Evolutionary conservation across 2,797 vertebrate species (phyloP).

Genomic region (Pangasius macronema): DNA sequence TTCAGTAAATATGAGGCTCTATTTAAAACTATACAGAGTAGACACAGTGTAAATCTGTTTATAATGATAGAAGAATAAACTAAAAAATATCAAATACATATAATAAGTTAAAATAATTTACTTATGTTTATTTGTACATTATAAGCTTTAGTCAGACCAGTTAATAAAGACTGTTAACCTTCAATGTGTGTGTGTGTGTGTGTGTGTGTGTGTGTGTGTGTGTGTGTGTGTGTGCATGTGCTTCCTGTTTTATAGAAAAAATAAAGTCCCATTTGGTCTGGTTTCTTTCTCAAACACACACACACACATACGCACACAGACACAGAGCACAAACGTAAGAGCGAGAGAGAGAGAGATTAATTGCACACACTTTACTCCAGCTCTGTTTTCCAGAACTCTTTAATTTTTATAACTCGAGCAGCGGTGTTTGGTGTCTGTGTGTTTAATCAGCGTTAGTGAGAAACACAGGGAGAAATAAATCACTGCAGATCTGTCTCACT

Average conservation of each 20-base stretch:
- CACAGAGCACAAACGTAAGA: background rate
- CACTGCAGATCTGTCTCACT: background rate
- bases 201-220: constrained; percentile 18
- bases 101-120: background rate
- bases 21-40: background rate
- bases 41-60: background rate
- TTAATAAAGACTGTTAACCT: background rate
- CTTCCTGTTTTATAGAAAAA: constrained; percentile 20
- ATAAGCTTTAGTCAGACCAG: background rate
- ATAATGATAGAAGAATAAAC: background rate
- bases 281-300: constrained; percentile 12
- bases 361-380: constrained; percentile 56
- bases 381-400: constrained; percentile 56
- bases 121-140: background rate
- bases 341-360: constrained; percentile 64
- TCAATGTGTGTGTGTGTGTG: background rate
- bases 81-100: background rate
- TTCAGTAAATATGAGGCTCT: background rate
- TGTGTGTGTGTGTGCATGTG: background rate
- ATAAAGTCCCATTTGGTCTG: constrained; percentile 24
- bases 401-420: constrained; percentile 24
- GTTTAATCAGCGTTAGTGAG: constrained; percentile 26
- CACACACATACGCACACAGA: background rate
- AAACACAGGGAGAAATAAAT: constrained; percentile 29
- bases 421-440: constrained; percentile 27